A percentile compares a stretch with the other conserved stretches of the same genome.
These are phyloP conservation scores for Drosophila kanapiae DNA, from an alignment of 1,140 invertebrate genomes.

Conservation along the genomic window DNA sequence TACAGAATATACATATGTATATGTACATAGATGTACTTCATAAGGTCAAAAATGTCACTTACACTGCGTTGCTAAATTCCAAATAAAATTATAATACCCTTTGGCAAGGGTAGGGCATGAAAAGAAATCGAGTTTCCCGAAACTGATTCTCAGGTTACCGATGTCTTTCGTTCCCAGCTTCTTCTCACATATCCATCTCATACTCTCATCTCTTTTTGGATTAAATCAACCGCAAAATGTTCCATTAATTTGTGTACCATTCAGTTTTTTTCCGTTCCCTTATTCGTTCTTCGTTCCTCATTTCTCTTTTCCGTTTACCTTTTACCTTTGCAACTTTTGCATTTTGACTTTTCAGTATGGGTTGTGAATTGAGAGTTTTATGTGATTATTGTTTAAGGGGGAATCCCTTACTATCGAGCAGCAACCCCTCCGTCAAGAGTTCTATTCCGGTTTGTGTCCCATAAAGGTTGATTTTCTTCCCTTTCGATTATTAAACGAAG, in stretches of 20 bases:
- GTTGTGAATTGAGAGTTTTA: conserved; percentile 31
- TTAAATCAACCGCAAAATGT: conserved; percentile 54
- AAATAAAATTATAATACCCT: neutral
- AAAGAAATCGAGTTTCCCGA: neutral
- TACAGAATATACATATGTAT: no score
- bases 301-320: neutral
- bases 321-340: conserved; percentile 30
- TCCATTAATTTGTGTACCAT: conserved; percentile 41
- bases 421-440: conserved; percentile 19
- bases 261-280: neutral
- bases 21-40: neutral
- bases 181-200: neutral
- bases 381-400: conserved; percentile 39
- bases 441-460: conserved; percentile 28
- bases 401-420: conserved; percentile 9
- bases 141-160: conserved; percentile 26
- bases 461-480: conserved; percentile 12
- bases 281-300: neutral
- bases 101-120: neutral
- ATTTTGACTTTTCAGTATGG: conserved; percentile 36
- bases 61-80: neutral
- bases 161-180: conserved; percentile 1
- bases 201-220: neutral
- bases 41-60: neutral
- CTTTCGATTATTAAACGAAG: conserved; percentile 2